Evolutionary conservation across 2,888 invertebrate species (phyloP).

Genomic region (Lamellibrachia satsuma): DNA sequence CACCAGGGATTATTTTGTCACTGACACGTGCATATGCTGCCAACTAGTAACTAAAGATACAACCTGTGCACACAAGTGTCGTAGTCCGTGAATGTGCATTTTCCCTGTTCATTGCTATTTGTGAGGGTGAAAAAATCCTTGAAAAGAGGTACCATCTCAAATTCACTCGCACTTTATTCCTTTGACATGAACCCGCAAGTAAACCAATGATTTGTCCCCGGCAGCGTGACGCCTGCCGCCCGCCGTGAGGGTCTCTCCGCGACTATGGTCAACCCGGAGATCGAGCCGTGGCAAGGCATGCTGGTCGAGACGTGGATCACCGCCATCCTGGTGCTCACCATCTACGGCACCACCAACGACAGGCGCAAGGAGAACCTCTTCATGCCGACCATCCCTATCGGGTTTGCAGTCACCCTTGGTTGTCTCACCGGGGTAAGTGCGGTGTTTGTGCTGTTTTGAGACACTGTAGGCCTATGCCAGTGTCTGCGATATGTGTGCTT

Average conservation of each 20-base stretch:
- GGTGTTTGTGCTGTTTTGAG: too few species aligned
- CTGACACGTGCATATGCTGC: too few species aligned
- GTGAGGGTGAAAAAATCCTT: too few species aligned
- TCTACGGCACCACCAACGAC: slow-evolving; percentile 33
- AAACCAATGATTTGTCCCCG: not conserved
- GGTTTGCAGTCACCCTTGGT: slow-evolving; percentile 34
- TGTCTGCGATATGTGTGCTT: too few species aligned
- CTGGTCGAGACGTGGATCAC: slow-evolving; percentile 36
- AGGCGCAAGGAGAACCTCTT: slow-evolving; percentile 23
- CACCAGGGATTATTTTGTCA: too few species aligned
- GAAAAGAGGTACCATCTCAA: too few species aligned
- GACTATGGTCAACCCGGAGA: slow-evolving; percentile 24
- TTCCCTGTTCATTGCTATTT: too few species aligned
- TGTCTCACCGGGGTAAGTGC: slow-evolving; percentile 28
- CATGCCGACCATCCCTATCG: slow-evolving; percentile 37
- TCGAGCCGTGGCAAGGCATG: slow-evolving; percentile 31
- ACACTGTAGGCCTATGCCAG: not conserved
- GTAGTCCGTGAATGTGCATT: too few species aligned
- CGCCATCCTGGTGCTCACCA: slow-evolving; percentile 32
- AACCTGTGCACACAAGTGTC: too few species aligned
- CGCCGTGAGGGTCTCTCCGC: slow-evolving; percentile 26
- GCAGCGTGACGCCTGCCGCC: slow-evolving; percentile 31
- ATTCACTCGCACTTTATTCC: too few species aligned
- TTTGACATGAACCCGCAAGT: not conserved
- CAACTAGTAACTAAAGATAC: too few species aligned